Evolutionary conservation across 2,888 invertebrate genomes (phyloP), one percentile per base, ranked within the genome.

Genomic region (Athripsodes cinereus): DNA sequence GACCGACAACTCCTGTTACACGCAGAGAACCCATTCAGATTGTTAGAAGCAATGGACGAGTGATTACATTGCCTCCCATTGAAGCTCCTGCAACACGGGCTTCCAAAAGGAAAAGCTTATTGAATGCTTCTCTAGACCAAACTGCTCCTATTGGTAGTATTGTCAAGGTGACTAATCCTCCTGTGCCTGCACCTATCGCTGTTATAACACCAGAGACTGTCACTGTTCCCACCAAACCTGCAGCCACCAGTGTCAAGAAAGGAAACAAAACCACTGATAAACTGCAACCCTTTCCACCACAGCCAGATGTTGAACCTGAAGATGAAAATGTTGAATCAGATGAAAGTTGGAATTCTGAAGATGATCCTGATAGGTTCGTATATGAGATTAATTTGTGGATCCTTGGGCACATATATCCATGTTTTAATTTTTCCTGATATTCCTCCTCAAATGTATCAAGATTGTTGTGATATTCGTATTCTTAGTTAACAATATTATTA

Each of bases 31-130:
- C 84, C 0, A 86, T 87, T 59, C 88, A 90, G 72, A 86, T 90
- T 63, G 80, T 90, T 10, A 76, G 89, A 19, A 80, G 84, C 19
- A 88, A 89, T 69, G 90, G 90, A 1, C 79, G 89, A 31, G 81
- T 90, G 40, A 87, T 90, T 53, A 87, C 87, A 0, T 73, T 91
- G 62, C 91, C 91, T 13, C 90, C 90, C 0, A 89, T 90, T 55
- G 91, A 90, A 72, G 86, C 90, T 20, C 91, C 91, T 8, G 87
- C 90, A 1, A 91, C 91, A 0, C 78, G 90, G 46, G 84, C 87
- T 59, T 87, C 90, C 19, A 86, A 88, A 68, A 75, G 83, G 13
- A 81, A 83, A 62, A 83, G 76, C 59, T 81, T 81, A 62, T 58
- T 47, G 44, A 58, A 34, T 22, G 22, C 48, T 8, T 48, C 53